A percentile compares a stretch with the other conserved stretches of the same genome.
These are phyloP conservation scores for Lampropteryx suffumata DNA, from an alignment of 2,888 invertebrate species.

Conservation along the genomic window DNA sequence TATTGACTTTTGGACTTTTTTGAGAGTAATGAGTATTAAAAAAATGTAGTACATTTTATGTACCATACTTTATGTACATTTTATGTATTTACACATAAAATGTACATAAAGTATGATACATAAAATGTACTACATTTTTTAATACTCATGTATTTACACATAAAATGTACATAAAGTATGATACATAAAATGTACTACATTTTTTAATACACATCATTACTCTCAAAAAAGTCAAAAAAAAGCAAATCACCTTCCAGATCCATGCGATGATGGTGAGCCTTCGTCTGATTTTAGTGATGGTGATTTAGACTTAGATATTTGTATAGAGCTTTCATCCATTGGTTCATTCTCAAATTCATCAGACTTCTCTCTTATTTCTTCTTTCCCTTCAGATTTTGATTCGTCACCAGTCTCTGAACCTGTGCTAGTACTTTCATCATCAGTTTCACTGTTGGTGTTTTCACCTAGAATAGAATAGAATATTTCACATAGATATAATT, in stretches of 20 bases:
- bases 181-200: no score
- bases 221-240: not conserved
- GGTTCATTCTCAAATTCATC: conserved; percentile 69
- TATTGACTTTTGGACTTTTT: no score
- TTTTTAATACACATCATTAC: no score
- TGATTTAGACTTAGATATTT: conserved; percentile 65
- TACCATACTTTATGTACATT: no score
- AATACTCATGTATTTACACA: no score
- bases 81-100: no score
- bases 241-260: conserved; percentile 57
- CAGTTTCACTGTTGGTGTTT: conserved; percentile 76
- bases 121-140: no score
- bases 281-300: conserved; percentile 59
- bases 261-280: conserved; percentile 63
- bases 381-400: conserved; percentile 68
- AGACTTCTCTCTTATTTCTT: conserved; percentile 50
- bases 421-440: conserved; percentile 71
- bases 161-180: no score
- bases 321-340: conserved; percentile 49
- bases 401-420: conserved; percentile 66
- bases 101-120: no score
- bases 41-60: no score
- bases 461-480: conserved; percentile 70
- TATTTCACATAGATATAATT: no score
- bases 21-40: no score